Base-by-base conservation (phyloP, 2,113 vertebrate species). In the Pelusios castaneus region DNA sequence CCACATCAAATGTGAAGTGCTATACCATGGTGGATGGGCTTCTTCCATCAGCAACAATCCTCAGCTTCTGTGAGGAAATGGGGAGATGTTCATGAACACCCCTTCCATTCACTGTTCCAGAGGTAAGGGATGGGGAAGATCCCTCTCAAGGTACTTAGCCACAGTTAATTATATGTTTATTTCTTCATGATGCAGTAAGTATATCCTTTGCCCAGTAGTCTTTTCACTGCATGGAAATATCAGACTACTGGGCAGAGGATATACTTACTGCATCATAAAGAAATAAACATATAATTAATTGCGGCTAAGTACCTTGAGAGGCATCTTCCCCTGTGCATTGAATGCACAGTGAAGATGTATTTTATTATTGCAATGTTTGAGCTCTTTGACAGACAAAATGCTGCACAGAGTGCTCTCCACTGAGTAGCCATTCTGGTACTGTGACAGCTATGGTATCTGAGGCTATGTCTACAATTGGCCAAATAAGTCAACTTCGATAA, bases 261-360 rank as follows among this genome's bases (percentile, higher is more conserved):
- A 82, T 51, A 86, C 19, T 94, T 93, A 94, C 91, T 96, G 88
- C 94, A 96, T 95, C 92, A 95, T 92, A 94, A 97, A 95, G 94
- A 95, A 95, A 91, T 97, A 97, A 96, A 96, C 67, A 95, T 96
- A 91, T 94, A 95, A 91, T 93, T 93, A 93, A 89, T 95, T 91
- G 75, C 81, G 89, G 93, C 94, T 83, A 94, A 92, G 67, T 58
- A 86, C 80, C 80, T 80, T 47, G 94, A 92, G 80, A 92, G 88
- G 13, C 87, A 94, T 95, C 92, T 95, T 88, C 91, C 89, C 58
- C 43, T 91, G n/a, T 49, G n/a, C 13, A 19, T 60, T 85, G 67
- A 82, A 92, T 63, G 41, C 85, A 88, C 8, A 29, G 73, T 77
- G 80, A 55, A 83, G 89, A 58, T 82, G 83, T 70, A 91, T 89